phyloP scores from a whole-genome alignment of 2,113 vertebrate genomes.

The Gymnobelideus leadbeateri region DNA sequence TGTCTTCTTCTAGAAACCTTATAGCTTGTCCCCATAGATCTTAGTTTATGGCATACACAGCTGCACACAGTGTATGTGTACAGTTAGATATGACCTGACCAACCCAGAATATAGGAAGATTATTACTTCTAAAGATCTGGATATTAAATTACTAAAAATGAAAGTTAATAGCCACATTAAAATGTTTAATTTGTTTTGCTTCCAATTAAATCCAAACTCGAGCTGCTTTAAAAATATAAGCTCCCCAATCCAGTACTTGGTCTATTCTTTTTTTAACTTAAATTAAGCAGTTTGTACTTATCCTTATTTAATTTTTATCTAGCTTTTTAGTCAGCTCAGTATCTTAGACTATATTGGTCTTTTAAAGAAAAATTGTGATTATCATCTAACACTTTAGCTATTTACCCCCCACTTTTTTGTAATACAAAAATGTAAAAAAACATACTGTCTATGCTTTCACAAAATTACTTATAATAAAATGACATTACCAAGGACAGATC shows the following conservation, averaged over 20 bases:
- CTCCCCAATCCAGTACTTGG: not conserved
- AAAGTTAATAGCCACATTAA: not conserved
- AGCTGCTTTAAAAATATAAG: not conserved
- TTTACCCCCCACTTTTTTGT: not conserved
- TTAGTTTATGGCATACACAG: accelerated
- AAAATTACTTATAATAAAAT: not conserved
- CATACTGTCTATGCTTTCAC: not conserved
- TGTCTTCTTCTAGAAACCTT: conserved; percentile 13
- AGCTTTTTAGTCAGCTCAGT: not conserved
- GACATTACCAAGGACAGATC: not conserved
- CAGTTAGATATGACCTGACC: accelerated
- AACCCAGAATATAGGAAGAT: accelerated
- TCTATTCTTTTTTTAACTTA: not conserved
- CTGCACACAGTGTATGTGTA: not conserved
- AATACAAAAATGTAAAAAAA: not conserved
- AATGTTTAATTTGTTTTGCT: not conserved
- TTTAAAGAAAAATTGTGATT: not conserved
- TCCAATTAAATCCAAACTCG: not conserved
- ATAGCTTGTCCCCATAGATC: not conserved
- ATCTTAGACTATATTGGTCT: not conserved
- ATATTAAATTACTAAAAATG: not conserved
- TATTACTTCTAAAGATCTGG: not conserved
- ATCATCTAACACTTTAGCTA: not conserved
- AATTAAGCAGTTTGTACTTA: not conserved
- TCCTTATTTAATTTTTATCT: not conserved